Base-by-base conservation (phyloP, 2,113 vertebrate species). In the Siphamia tubifer region DNA sequence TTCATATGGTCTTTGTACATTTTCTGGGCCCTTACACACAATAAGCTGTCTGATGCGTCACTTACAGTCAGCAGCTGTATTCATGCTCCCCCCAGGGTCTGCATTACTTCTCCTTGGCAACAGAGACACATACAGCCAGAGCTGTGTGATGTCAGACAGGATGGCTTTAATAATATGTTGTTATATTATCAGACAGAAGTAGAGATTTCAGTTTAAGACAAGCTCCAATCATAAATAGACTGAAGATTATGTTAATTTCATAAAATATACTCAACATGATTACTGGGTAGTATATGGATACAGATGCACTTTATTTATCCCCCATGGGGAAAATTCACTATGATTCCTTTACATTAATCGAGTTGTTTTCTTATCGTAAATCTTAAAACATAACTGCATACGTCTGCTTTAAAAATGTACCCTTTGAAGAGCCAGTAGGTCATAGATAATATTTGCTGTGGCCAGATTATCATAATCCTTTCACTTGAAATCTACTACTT, bases 101-200 rank as follows among this genome's bases (percentile, higher is more conserved):
- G 61, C 0, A 7, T 66, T 78, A 68, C 64, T 35, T 77, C 75
- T 79, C 85, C 83, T 19, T 77, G 61, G 83, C 74, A 90, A 90
- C 82, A 60, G 48, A 55, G 56, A 74, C 27, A 47, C 61, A 70
- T 35, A 60, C 35, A 43, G 57, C 35, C 51, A 42, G 20, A 73
- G 36, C 53, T 20, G n/a, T 24, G 15, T 78, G 74, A 83, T 79
- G 74, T 82, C 68, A 84, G 49, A 21, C 55, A 53, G n/a, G 3
- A 16, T 35, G 62, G 48, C 23, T 49, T 83, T 49, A 47, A 81
- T 48, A 47, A 54, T 23, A 21, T 79, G 49, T 42, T 51, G 24
- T 61, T 83, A 74, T 71, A 74, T 32, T 24, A 34, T 51, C 38
- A 74, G 21, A 57, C 6, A 58, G 17, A 72, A n/a, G n/a, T n/a